Evolutionary conservation across 2,888 invertebrate species (phyloP).

Genomic region (Sminthurinus aureus): DNA sequence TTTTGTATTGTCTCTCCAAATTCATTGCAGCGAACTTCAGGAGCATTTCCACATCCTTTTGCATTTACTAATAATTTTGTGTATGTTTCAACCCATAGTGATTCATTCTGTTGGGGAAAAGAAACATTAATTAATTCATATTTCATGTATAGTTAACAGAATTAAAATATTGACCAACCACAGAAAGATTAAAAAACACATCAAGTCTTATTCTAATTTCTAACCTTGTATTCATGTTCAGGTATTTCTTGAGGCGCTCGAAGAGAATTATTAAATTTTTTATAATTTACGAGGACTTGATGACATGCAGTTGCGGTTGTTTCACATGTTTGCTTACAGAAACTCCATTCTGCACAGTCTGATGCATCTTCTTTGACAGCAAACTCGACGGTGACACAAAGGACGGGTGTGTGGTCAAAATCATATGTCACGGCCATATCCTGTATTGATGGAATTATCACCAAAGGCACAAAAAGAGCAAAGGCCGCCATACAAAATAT

Average conservation of each 20-base stretch:
- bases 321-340: conserved; percentile 39
- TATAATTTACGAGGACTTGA: conserved; percentile 35
- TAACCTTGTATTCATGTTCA: conserved; percentile 28
- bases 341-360: conserved; percentile 36
- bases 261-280: conserved; percentile 16
- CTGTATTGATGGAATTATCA: conserved; percentile 39
- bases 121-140: too few species aligned
- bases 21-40: conserved; percentile 38
- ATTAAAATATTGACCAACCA: too few species aligned
- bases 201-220: too few species aligned
- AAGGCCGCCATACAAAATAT: conserved; percentile 38
- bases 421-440: conserved; percentile 40
- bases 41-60: conserved; percentile 39
- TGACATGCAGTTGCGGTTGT: conserved; percentile 14
- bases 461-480: conserved; percentile 41
- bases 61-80: conserved; percentile 34
- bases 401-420: conserved; percentile 35
- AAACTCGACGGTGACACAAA: conserved; percentile 38
- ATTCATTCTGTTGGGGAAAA: conserved; percentile 22
- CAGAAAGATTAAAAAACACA: too few species aligned
- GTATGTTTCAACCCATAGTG: conserved; percentile 34
- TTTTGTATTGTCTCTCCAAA: conserved; percentile 32
- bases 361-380: conserved; percentile 12
- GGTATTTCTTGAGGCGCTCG: neutral
- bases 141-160: too few species aligned